phyloP scores from a whole-genome alignment of 2,797 vertebrate genomes.

The Pantherophis vulpinus region DNA sequence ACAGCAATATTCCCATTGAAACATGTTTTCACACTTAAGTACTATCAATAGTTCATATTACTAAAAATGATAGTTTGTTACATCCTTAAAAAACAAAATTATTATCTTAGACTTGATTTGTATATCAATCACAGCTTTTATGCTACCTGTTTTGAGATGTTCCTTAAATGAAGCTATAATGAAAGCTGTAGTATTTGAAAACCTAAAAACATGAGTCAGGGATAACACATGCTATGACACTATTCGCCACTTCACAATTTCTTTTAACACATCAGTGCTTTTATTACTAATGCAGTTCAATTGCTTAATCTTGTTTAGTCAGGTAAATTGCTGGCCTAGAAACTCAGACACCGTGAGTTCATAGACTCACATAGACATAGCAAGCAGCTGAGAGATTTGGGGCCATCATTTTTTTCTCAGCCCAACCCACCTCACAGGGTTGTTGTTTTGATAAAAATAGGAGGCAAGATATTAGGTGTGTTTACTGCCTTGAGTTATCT shows the following conservation, averaged over 20 bases:
- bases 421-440: background rate
- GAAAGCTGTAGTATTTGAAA: background rate
- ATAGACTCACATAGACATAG: background rate
- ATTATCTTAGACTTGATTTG: background rate
- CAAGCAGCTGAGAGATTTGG: background rate
- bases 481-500: background rate
- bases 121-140: background rate
- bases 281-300: background rate
- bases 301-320: background rate
- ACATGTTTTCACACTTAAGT: background rate
- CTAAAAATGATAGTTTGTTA: background rate
- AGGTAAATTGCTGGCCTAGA: background rate
- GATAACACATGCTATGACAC: background rate
- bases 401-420: too few species aligned
- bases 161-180: background rate
- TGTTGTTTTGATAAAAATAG: background rate
- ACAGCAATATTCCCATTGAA: background rate
- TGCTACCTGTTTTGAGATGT: background rate
- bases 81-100: constrained; percentile 3
- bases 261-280: background rate
- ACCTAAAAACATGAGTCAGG: background rate
- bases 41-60: background rate
- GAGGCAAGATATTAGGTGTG: background rate
- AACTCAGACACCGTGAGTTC: background rate
- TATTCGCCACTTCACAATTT: background rate